These are phyloP conservation scores for Meandrina meandrites DNA, from an alignment of 92 coral and sea anemone genomes.

Conservation along the genomic window DNA sequence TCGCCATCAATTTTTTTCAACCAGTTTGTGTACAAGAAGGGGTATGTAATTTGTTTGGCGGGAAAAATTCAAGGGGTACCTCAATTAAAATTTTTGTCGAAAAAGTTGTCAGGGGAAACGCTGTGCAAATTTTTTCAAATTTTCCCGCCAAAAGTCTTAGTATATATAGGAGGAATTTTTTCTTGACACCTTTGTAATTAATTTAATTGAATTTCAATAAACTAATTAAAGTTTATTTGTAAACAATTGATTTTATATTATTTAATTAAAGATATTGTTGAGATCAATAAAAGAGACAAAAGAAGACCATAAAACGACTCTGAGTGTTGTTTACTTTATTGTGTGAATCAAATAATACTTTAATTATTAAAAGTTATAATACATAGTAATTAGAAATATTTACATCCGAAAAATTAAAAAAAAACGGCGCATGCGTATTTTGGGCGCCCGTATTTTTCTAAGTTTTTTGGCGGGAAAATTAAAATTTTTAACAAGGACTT, in stretches of 20 bases:
- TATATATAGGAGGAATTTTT: not conserved
- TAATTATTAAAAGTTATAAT: no score
- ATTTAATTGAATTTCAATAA: not conserved
- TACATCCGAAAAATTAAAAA: not conserved
- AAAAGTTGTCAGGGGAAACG: slow-evolving; percentile 17
- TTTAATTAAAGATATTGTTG: no score
- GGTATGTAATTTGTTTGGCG: not conserved
- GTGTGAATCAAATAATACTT: no score
- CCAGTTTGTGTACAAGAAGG: not conserved
- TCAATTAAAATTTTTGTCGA: not conserved
- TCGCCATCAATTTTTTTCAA: no score
- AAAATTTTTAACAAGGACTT: no score
- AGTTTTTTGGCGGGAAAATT: slow-evolving; percentile 14
- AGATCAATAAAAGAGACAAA: no score
- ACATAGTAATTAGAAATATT: no score
- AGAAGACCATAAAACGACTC: no score
- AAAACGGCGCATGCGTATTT: slow-evolving; percentile 7
- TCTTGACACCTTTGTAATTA: not conserved
- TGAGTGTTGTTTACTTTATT: no score
- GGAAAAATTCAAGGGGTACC: not conserved
- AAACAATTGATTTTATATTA: no score
- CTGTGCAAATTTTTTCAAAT: slow-evolving; percentile 8
- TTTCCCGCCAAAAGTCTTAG: slow-evolving; percentile 17
- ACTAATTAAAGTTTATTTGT: not conserved
- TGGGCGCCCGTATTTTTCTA: slow-evolving; percentile 11